Conservation (phyloP, 2,888 invertebrate genomes). For the Caenorhabditis sp. region DNA sequence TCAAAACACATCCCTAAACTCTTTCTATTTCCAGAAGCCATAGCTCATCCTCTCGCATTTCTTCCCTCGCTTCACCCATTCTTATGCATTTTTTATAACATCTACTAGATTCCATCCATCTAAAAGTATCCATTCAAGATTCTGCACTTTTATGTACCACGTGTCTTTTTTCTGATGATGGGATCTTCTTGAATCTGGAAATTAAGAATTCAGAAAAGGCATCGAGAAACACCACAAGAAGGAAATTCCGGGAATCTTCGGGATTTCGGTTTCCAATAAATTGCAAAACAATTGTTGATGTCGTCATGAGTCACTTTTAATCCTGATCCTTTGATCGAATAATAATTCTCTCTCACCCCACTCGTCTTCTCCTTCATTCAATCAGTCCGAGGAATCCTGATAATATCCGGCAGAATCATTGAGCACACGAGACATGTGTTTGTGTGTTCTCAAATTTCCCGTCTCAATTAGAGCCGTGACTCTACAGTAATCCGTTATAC, state of each 20-base stretch:
- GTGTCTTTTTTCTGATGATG: background rate
- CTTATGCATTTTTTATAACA: constrained; percentile 16
- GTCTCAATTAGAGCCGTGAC: too few relatives aligned
- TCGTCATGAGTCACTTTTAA: constrained; percentile 37
- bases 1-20: constrained; percentile 8
- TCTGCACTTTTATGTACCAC: constrained; percentile 6
- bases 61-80: constrained; percentile 20
- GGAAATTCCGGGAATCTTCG: background rate
- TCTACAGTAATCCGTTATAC: constrained; percentile 5
- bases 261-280: background rate
- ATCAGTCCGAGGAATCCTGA: constrained; percentile 33
- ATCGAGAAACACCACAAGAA: background rate
- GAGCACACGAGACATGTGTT: constrained; percentile 3
- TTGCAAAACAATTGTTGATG: constrained; percentile 17
- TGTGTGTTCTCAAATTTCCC: background rate
- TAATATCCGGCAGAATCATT: constrained; percentile 34
- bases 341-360: constrained; percentile 2
- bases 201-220: background rate
- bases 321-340: constrained; percentile 41
- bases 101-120: constrained; percentile 7
- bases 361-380: background rate
- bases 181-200: background rate
- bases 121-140: background rate
- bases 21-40: constrained; percentile 25
- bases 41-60: constrained; percentile 31